Evolutionary conservation across 2,888 invertebrate genomes (phyloP).

Genomic region (Diachrysia chrysitis): DNA sequence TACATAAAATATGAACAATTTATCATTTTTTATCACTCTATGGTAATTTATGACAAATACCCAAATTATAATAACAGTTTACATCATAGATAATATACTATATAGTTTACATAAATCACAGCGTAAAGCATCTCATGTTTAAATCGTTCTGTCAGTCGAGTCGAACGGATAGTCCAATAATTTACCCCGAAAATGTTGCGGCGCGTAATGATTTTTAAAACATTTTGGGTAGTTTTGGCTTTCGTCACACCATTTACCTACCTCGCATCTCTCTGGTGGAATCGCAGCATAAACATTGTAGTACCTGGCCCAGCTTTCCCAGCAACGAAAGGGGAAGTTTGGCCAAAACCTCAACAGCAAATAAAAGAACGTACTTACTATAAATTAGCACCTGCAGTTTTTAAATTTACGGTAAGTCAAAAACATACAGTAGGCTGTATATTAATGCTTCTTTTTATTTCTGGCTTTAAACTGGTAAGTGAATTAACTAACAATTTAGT

Average conservation of each 20-base stretch:
- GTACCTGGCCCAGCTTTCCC: constrained; percentile 61
- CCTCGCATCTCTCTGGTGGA: too few species aligned
- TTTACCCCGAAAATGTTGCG: constrained; percentile 63
- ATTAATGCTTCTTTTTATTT: neutral
- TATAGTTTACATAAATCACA: too few species aligned
- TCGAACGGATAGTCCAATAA: constrained; percentile 13
- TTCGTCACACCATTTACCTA: too few species aligned
- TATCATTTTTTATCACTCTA: constrained; percentile 14
- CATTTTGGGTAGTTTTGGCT: constrained; percentile 36
- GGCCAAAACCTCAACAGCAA: constrained; percentile 91
- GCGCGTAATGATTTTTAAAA: constrained; percentile 41
- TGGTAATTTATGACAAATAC: constrained; percentile 34
- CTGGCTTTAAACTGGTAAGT: neutral
- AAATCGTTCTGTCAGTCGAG: constrained; percentile 43
- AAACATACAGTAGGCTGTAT: neutral
- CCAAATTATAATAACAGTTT: constrained; percentile 30
- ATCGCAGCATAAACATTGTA: constrained; percentile 45
- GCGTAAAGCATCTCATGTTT: too few species aligned
- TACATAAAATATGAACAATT: neutral
- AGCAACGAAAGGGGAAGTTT: constrained; percentile 89
- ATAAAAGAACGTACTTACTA: constrained; percentile 78
- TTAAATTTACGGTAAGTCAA: constrained; percentile 84
- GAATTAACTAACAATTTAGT: neutral
- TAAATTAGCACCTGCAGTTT: constrained; percentile 82
- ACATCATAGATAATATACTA: constrained; percentile 8